Conservation (phyloP, 30 jellyfish, hydroid and myxozoan species). For the Cassiopea xamachana region DNA sequence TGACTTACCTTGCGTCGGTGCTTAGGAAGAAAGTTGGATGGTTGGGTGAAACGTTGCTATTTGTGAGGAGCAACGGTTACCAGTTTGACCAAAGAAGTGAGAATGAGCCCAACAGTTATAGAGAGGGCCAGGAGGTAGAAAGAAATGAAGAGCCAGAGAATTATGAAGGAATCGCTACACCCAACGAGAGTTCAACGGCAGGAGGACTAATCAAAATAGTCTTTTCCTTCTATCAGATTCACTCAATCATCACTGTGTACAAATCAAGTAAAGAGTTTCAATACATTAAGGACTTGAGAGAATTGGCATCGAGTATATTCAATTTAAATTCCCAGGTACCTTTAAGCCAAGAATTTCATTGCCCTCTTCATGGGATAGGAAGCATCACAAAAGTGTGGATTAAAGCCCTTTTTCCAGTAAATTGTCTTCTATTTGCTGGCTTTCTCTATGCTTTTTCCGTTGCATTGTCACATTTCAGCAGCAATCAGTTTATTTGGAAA, state of each 20-base stretch:
- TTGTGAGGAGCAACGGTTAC: background rate
- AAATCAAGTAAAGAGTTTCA: background rate
- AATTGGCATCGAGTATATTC: background rate
- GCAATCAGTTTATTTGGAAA: background rate
- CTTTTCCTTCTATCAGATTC: conserved; percentile 31
- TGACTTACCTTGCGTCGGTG: background rate
- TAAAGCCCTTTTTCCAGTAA: conserved; percentile 6
- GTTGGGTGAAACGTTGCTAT: background rate
- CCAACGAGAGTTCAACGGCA: background rate
- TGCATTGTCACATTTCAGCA: background rate
- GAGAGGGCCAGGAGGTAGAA: background rate
- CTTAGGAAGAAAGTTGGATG: background rate
- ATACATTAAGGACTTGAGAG: background rate
- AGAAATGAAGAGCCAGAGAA: background rate
- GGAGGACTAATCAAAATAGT: conserved; percentile 24
- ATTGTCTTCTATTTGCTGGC: background rate
- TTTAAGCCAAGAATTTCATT: background rate
- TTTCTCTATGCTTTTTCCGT: background rate
- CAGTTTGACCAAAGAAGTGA: background rate
- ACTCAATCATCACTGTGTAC: conserved; percentile 4
- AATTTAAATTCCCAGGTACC: background rate
- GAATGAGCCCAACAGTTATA: too few relatives aligned
- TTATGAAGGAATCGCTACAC: too few relatives aligned
- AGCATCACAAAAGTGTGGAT: background rate
- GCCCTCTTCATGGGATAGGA: background rate